phyloP scores from a whole-genome alignment of 2,797 vertebrate species.

The Ceryle rudis region DNA sequence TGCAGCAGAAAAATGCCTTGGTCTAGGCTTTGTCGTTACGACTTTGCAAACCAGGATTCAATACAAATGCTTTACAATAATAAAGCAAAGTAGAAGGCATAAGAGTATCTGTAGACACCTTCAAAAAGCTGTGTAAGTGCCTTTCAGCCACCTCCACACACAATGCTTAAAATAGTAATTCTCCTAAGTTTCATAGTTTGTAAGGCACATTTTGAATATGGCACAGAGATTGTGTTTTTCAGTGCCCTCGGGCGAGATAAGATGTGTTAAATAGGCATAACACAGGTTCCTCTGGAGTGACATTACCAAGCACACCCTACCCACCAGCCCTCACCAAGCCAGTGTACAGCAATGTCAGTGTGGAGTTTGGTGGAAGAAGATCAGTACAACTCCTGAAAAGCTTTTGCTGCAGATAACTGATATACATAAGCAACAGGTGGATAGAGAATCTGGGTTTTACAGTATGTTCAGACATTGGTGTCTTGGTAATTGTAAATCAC shows the following conservation, averaged over 20 bases:
- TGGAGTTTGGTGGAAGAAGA: background rate
- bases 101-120: background rate
- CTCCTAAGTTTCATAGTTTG: background rate
- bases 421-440: background rate
- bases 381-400: background rate
- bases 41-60: background rate
- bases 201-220: background rate
- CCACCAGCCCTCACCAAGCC: background rate
- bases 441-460: background rate
- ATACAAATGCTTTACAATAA: background rate
- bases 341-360: fast-evolving
- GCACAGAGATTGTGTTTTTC: background rate
- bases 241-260: background rate
- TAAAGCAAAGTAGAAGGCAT: background rate
- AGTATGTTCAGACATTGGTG: background rate
- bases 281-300: background rate
- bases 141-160: background rate
- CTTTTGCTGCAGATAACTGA: background rate
- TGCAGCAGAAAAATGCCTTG: background rate
- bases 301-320: background rate
- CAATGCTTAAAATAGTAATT: background rate
- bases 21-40: background rate
- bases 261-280: background rate
- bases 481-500: background rate
- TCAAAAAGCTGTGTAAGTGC: background rate